Conservation (phyloP, 2,113 vertebrate species). For the Corythornis vintsioides region DNA sequence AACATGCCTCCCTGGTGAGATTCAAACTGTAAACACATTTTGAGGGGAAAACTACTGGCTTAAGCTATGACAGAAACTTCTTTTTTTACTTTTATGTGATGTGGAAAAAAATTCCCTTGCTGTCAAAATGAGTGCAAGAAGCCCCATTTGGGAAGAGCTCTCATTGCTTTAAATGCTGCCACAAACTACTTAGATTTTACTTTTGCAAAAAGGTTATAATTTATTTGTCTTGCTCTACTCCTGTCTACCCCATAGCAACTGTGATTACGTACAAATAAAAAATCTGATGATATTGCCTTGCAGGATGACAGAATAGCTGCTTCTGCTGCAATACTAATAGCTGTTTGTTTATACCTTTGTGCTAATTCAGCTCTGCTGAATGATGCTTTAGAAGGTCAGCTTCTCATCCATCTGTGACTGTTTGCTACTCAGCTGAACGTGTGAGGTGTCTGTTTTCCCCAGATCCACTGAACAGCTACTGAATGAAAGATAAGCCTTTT, state of each 20-base stretch:
- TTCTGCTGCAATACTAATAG: conserved; percentile 13
- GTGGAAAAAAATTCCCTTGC: not conserved
- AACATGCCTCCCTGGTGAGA: conserved; percentile 69
- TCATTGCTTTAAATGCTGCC: conserved; percentile 23
- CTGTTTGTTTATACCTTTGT: conserved; percentile 34
- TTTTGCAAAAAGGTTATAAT: conserved; percentile 53
- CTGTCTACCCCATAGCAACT: conserved; percentile 8
- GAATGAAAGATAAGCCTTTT: not conserved
- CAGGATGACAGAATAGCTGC: not conserved
- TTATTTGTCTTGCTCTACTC: conserved; percentile 46
- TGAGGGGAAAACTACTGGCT: conserved; percentile 43
- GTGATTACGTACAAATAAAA: conserved; percentile 41
- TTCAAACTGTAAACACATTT: conserved; percentile 70
- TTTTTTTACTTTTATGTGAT: conserved; percentile 12
- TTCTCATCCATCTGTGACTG: conserved; percentile 32
- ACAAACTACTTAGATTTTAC: conserved; percentile 23
- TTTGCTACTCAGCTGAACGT: not conserved
- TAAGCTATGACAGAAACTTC: conserved; percentile 41
- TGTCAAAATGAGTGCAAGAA: conserved; percentile 8
- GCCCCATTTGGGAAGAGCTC: conserved; percentile 12
- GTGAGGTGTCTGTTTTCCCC: not conserved
- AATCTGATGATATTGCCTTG: conserved; percentile 25
- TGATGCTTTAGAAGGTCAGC: conserved; percentile 39
- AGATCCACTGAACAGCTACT: not conserved
- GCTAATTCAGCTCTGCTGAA: conserved; percentile 38